Base-by-base conservation (phyloP, 2,113 vertebrate species). In the Melanocharis versteri region DNA sequence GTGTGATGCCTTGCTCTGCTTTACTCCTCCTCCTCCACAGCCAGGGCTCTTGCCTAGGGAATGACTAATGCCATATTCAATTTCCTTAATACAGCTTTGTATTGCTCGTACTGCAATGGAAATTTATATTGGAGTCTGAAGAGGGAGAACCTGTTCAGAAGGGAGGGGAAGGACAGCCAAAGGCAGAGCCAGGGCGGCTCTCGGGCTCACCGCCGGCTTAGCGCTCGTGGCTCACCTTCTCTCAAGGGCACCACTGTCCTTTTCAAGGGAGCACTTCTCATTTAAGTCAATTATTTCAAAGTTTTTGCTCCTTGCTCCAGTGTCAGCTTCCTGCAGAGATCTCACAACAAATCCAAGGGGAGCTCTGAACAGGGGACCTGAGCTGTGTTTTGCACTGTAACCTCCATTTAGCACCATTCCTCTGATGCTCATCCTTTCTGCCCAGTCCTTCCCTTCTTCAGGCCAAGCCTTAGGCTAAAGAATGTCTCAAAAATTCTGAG, bases 61-160 rank as follows among this genome's bases (percentile, higher is more conserved):
- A 91, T 92, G 90, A 95, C 77, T 94, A 94, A 95, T 79, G 69
- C 58, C 66, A 11, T 7, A 51, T 62, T 92, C 89, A 70, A 60
- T 96, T 89, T 94, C 66, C 70, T 96, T 87, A 78, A 89, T 75
- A 58, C 3, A 30, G 30, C 24, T 82, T 73, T 73, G 75, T 37
- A 17, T 57, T 78, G 45, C 50, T 47, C 70, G 13, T 9, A 6
- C 21, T 65, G 71, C 44, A 80, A 20, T n/a, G 40, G 62, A 78
- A 78, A 83, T 89, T 83, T 37, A 33, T 51, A 16, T 13, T 56
- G 69, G 60, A 72, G 69, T 50, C 76, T 48, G 77, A 73, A 70
- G 64, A 60, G 26, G 35, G 19, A 90, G 50, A 87, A 62, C 17
- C 35, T 82, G 75, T 58, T 56, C 47, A 30, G 20, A 79, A 86